phyloP scores from a whole-genome alignment of 2,888 invertebrate genomes.

The Gymnocheta viridis region DNA sequence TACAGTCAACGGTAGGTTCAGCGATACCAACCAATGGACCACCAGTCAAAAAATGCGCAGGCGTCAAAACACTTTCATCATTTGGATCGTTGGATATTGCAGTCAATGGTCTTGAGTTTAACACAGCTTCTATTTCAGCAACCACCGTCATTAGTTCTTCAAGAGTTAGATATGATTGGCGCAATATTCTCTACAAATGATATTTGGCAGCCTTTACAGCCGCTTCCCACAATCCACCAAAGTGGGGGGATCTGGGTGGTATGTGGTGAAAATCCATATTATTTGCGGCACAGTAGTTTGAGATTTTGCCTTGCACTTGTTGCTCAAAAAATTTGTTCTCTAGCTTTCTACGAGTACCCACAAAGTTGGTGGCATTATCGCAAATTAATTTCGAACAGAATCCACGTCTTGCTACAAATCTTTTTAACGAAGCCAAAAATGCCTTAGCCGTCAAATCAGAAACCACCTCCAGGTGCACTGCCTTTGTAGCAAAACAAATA shows the following conservation, averaged over 20 bases:
- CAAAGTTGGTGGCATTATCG: constrained; percentile 69
- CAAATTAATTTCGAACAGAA: constrained; percentile 54
- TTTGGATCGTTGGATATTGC: constrained; percentile 64
- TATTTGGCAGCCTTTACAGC: constrained; percentile 66
- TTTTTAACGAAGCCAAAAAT: constrained; percentile 63
- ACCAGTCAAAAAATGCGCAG: constrained; percentile 65
- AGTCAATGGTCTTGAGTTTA: constrained; percentile 69
- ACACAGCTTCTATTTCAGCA: constrained; percentile 42
- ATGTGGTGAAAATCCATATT: constrained; percentile 60
- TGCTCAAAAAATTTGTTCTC: constrained; percentile 50
- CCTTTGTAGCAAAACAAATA: constrained; percentile 49
- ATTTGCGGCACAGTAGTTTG: constrained; percentile 49
- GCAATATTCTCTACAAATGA: constrained; percentile 4
- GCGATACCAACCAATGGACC: constrained; percentile 52
- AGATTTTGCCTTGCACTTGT: constrained; percentile 28
- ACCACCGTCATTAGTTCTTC: constrained; percentile 60
- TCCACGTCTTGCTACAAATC: constrained; percentile 66
- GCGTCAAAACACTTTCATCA: constrained; percentile 62
- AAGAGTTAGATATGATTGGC: constrained; percentile 44
- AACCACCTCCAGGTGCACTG: constrained; percentile 64
- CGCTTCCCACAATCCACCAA: constrained; percentile 64
- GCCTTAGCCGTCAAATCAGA: constrained; percentile 58
- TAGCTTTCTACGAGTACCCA: constrained; percentile 58
- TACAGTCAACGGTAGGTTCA: constrained; percentile 4
- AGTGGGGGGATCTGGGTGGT: constrained; percentile 63